Evolutionary conservation across 2,888 invertebrate genomes (phyloP), one percentile per base, ranked within the genome.

Genomic region (Mechanitis messenoides): DNA sequence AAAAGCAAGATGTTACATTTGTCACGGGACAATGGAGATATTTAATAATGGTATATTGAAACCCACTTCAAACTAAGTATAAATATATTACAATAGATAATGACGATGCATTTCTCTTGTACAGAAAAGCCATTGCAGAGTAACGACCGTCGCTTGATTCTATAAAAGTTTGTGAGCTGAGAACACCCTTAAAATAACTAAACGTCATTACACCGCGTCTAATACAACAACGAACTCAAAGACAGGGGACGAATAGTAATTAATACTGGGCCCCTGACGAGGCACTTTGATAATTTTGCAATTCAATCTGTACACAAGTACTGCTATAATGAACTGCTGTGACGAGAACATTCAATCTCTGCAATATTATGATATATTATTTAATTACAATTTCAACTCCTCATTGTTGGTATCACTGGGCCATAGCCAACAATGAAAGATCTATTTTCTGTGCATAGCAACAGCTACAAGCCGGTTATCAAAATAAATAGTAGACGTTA

Each of bases 401-500:
- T 42, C 42, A 42, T 42, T 11, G 42, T 11, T 2, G 42, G 42
- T 42, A 42, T 7, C 3, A 42, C 42, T 42, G 7, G 42, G 7
- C 7, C 2, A 2, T 4, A n/a, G 20, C 28, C 28, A 20, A 50
- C 54, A 57, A 45, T 46, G 20, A 47, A 47, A 56, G 33, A 28
- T 28, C 31, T 3, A 28, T 55, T 59, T 56, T 56, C 33, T 50
- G 65, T 68, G 75, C 80, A 74, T 83, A 76, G 85, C 78, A 83
- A 85, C 84, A 77, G 70, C 71, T 69, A 69, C 66, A 74, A 74
- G 75, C 76, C 78, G 67, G 65, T 71, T 76, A 83, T 80, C 79
- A 78, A 74, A 68, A 77, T 79, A 75, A 77, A 78, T 76, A 77
- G 9, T 71, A 74, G 73, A 75, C 78, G 80, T 85, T 87, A 89